Conservation (phyloP, 1,140 invertebrate species). For the Latrodectus geometricus region DNA sequence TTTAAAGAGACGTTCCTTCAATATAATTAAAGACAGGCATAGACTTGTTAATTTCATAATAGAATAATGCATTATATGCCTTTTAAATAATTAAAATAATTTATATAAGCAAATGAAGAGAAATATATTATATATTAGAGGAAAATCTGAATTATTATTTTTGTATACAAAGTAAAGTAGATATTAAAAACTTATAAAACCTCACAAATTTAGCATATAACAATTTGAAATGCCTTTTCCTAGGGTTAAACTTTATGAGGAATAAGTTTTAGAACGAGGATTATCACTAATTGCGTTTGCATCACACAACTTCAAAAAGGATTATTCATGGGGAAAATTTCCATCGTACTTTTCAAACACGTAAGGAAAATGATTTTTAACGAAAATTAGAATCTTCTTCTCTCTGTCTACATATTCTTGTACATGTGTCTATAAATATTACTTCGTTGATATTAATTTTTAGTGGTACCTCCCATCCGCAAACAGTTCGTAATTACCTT, state of each 20-base stretch:
- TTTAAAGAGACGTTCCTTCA: no score
- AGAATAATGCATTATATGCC: no score
- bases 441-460: conserved; percentile 53
- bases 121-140: no score
- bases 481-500: conserved; percentile 55
- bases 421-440: conserved; percentile 21
- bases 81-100: no score
- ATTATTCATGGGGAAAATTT: conserved; percentile 37
- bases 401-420: conserved; percentile 5
- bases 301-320: conserved; percentile 46
- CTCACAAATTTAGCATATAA: no score
- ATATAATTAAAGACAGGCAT: no score
- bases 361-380: conserved; percentile 39
- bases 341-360: conserved; percentile 2
- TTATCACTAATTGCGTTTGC: conserved; percentile 55
- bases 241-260: neutral
- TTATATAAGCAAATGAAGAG: no score
- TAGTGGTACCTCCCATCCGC: conserved; percentile 43
- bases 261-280: conserved; percentile 19
- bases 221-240: no score
- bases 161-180: no score
- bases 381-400: conserved; percentile 42
- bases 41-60: no score
- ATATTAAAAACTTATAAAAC: no score
- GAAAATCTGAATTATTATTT: no score